Percentiles rank a stretch among this genome's conserved stretches.
Evolutionary conservation across 2,888 invertebrate species (phyloP).

Genomic region (Proisotoma minuta): DNA sequence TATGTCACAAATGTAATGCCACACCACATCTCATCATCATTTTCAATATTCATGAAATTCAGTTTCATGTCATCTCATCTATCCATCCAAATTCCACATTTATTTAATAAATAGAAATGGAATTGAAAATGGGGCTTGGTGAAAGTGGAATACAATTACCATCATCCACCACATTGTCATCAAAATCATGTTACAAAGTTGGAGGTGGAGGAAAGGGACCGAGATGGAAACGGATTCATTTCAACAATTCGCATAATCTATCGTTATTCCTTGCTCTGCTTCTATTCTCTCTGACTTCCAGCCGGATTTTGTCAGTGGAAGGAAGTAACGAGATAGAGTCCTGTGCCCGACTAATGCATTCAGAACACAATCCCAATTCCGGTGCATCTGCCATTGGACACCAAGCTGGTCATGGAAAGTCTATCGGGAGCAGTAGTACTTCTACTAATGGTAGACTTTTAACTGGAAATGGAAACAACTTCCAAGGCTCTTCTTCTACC

Average conservation of each 20-base stretch:
- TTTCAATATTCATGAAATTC: not conserved
- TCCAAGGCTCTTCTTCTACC: slow-evolving; percentile 22
- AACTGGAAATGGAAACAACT: slow-evolving; percentile 24
- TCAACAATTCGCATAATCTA: not conserved
- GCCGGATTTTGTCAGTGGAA: slow-evolving; percentile 9
- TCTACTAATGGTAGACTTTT: slow-evolving; percentile 10
- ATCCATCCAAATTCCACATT: not conserved
- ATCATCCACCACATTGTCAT: not conserved
- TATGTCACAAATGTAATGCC: no score
- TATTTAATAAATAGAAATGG: not conserved
- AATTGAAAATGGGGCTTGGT: not conserved
- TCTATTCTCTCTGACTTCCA: not conserved
- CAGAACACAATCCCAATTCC: slow-evolving; percentile 15
- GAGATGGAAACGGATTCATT: not conserved
- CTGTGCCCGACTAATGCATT: slow-evolving; percentile 34
- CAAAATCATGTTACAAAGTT: not conserved
- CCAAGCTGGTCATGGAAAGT: not conserved
- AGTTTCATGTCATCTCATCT: not conserved
- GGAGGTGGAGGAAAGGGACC: not conserved
- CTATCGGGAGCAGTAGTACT: not conserved
- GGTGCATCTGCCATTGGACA: slow-evolving; percentile 14
- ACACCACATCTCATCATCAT: no score
- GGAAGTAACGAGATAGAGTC: slow-evolving; percentile 38
- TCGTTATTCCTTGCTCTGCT: not conserved
- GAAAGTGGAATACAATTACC: not conserved